A percentile compares a stretch with the other conserved stretches of the same genome.
Evolutionary conservation across 2,113 vertebrate species (phyloP).

Genomic region (Neogale vison): DNA sequence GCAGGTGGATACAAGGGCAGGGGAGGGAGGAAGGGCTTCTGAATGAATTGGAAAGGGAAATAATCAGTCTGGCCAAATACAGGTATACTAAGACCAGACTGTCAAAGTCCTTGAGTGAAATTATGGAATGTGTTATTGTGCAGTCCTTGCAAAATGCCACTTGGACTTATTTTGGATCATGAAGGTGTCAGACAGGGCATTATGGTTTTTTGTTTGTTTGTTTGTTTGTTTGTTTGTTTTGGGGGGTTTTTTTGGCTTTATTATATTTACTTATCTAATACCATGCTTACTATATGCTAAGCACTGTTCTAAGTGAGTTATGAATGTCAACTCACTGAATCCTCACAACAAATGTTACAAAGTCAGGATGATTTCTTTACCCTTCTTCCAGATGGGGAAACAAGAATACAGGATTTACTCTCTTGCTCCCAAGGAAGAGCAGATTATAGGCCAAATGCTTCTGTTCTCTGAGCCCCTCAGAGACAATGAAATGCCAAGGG

Average conservation of each 20-base stretch:
- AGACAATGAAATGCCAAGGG: neutral
- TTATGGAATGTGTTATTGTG: neutral
- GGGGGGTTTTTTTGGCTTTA: neutral
- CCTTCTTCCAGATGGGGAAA: neutral
- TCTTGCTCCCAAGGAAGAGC: neutral
- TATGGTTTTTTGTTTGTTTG: neutral
- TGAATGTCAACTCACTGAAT: neutral
- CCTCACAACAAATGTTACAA: neutral
- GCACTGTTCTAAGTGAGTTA: neutral
- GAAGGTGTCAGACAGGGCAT: neutral
- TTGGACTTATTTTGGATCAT: constrained; percentile 9
- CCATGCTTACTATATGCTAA: neutral
- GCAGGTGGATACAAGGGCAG: neutral
- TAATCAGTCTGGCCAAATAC: neutral
- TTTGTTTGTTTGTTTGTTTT: too few relatives aligned
- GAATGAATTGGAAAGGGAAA: neutral
- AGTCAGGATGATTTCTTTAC: neutral
- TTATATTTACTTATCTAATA: neutral
- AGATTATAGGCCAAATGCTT: neutral
- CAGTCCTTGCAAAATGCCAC: neutral
- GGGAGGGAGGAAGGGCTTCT: neutral
- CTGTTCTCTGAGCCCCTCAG: neutral
- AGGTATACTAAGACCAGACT: neutral
- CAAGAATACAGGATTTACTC: neutral
- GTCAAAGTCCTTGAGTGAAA: neutral